Conservation (phyloP, 1,140 invertebrate species). For the Araneus ventricosus region DNA sequence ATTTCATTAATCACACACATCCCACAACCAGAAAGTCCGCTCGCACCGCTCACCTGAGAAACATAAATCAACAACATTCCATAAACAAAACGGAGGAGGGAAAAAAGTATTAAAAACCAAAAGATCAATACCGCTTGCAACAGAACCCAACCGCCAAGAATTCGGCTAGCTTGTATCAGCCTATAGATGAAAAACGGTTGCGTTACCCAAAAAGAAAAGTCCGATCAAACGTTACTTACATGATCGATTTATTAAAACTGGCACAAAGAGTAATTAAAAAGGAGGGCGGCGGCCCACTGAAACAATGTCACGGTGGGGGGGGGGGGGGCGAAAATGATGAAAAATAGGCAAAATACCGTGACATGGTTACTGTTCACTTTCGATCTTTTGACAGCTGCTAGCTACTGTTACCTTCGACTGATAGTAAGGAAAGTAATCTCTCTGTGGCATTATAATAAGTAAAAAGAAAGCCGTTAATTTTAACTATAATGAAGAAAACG, state of each 20-base stretch:
- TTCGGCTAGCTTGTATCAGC: background rate
- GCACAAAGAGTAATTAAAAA: slow-evolving; percentile 53
- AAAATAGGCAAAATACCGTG: slow-evolving; percentile 41
- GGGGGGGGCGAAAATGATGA: background rate
- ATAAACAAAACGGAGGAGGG: background rate
- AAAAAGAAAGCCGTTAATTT: too few species aligned
- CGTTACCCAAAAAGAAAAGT: background rate
- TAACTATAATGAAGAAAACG: too few species aligned
- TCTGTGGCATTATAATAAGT: too few species aligned
- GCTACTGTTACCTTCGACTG: background rate
- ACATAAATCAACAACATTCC: background rate
- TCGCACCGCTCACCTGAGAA: background rate
- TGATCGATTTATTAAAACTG: slow-evolving; percentile 37
- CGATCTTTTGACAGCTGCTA: background rate
- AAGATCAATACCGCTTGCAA: background rate
- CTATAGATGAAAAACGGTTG: background rate
- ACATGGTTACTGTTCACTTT: slow-evolving; percentile 22
- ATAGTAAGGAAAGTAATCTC: too few species aligned
- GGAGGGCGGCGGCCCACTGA: slow-evolving; percentile 40
- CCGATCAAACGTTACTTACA: slow-evolving; percentile 32
- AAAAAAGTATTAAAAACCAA: background rate
- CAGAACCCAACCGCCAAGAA: background rate
- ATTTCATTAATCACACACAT: background rate
- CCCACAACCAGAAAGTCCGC: background rate
- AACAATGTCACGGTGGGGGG: slow-evolving; percentile 47